Evolutionary conservation across 2,113 vertebrate genomes (phyloP).

Genomic region (Chaetorhynchus papuensis): DNA sequence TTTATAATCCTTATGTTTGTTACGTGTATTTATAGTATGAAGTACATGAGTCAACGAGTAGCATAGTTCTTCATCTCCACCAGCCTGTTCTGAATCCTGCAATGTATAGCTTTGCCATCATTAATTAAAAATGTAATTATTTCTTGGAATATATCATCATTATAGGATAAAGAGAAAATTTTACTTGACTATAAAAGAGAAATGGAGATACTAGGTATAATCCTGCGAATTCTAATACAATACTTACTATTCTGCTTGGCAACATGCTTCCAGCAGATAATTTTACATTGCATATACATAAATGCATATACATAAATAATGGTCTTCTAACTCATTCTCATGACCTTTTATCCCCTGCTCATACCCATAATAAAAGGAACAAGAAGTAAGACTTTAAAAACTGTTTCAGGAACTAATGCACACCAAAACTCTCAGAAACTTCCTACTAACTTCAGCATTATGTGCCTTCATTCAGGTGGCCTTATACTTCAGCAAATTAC

Average conservation of each 20-base stretch:
- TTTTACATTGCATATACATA: not conserved
- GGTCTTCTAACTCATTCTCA: not conserved
- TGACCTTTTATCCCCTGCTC: not conserved
- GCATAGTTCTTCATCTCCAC: not conserved
- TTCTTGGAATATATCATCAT: not conserved
- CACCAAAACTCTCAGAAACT: not conserved
- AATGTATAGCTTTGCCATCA: not conserved
- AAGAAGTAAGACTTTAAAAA: not conserved
- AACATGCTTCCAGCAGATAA: not conserved
- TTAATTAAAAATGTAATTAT: slow-evolving; percentile 43
- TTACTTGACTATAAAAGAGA: not conserved
- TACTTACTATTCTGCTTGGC: not conserved
- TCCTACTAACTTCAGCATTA: not conserved
- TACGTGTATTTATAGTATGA: not conserved
- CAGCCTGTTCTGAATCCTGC: not conserved
- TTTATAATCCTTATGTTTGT: not conserved
- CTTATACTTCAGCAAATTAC: not conserved
- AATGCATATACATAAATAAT: not conserved
- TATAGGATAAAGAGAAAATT: slow-evolving; percentile 1
- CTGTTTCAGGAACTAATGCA: not conserved
- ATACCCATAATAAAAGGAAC: not conserved
- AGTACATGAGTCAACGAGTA: not conserved
- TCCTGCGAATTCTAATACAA: not conserved
- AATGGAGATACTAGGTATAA: not conserved
- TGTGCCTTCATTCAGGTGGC: not conserved